Evolutionary conservation across 2,888 invertebrate species (phyloP), one percentile per base, ranked within the genome.

Genomic region (Sinohyriopsis cumingii): DNA sequence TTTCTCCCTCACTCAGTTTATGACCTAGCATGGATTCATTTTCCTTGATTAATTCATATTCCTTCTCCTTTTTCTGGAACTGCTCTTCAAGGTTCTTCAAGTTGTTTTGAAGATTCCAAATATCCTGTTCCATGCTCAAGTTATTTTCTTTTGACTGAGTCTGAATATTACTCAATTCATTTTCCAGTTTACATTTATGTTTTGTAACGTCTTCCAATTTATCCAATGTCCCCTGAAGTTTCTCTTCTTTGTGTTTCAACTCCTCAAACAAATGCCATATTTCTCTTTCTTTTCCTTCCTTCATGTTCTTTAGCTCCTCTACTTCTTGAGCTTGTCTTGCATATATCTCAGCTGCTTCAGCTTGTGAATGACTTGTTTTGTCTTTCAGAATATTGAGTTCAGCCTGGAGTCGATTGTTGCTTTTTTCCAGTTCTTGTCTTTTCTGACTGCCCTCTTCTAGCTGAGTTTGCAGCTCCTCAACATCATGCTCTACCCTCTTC

Each of bases 251-350:
- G 45, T 69, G 71, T 53, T 66, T 68, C 54, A 69, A 65, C 24
- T 74, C 68, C 54, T 68, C 69, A 45, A 53, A 64, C 33, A 65
- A 55, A 25, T 69, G 59, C 15, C 73, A 65, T 4, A 75, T 55
- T 62, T 78, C 71, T 22, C 22, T n/a, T 55, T 68, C 63, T 28
- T 69, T 60, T 2, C 67, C 66, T 25, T 76, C 71, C 59, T 76
- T 65, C 22, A 70, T 22, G 61, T 72, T 75, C 22, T 72, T 63
- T 60, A 72, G 70, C 59, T 75, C 75, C 55, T 76, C 72, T 33
- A 77, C 5, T 15, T 45, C 45, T 3, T 45, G 45, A 15, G 45
- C 45, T 45, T 45, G 45, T 45, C 45, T 45, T 45, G 45, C 45
- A 45, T 0, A 45, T 24, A 64, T 63, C 28, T 62, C 59, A 4